Percentiles rank a stretch among this genome's conserved stretches.
These are phyloP conservation scores for Drosophila silvestris DNA, from an alignment of 2,888 invertebrate genomes.

Conservation along the genomic window DNA sequence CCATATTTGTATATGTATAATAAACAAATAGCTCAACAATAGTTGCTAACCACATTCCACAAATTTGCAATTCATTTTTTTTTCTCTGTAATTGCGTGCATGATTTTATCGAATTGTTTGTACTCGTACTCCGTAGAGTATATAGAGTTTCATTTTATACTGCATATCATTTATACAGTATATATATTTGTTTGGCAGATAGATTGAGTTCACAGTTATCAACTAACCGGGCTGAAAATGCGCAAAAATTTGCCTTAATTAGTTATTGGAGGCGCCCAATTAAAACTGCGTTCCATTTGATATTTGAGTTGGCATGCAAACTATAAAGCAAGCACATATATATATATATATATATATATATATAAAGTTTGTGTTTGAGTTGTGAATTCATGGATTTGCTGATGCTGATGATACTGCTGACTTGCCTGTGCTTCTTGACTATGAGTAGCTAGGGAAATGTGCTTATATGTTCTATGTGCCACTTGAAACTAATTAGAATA, in stretches of 20 bases:
- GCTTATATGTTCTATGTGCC: conserved; percentile 64
- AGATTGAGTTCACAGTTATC: conserved; percentile 19
- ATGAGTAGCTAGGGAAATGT: conserved; percentile 47
- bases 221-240: conserved; percentile 27
- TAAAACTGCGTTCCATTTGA: conserved; percentile 44
- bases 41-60: conserved; percentile 9
- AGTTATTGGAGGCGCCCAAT: conserved; percentile 44
- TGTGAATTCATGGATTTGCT: conserved; percentile 20
- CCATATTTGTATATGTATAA: conserved; percentile 34
- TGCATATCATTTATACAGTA: conserved; percentile 10
- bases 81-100: conserved; percentile 34
- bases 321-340: not conserved
- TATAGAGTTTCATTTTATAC: not conserved
- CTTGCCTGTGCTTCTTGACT: conserved; percentile 15
- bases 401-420: conserved; percentile 10
- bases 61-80: conserved; percentile 41
- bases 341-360: not conserved
- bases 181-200: not conserved
- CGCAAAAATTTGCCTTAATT: conserved; percentile 48
- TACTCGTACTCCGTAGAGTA: conserved; percentile 17
- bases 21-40: conserved; percentile 49
- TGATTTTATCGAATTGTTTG: conserved; percentile 27
- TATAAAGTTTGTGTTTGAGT: conserved; percentile 25
- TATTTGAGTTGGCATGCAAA: conserved; percentile 36
- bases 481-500: conserved; percentile 73